Conservation (phyloP, 2,797 vertebrate species). For the Mormyrus hasselquistii region DNA sequence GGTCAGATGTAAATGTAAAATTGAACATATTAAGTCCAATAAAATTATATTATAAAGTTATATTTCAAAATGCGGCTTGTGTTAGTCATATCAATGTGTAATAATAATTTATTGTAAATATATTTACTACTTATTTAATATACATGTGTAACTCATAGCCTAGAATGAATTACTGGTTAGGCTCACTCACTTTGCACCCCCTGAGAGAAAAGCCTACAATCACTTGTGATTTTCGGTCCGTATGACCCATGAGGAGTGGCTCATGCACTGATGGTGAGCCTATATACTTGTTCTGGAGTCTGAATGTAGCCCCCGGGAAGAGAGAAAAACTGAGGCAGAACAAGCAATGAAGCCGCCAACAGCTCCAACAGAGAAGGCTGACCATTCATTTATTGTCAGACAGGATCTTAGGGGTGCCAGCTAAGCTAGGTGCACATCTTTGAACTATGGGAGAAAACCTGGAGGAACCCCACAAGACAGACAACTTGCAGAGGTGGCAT, state of each 20-base stretch:
- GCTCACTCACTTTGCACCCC: too few species aligned
- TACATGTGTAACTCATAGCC: too few species aligned
- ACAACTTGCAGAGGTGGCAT: background rate
- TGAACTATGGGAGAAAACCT: background rate
- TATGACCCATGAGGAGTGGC: background rate
- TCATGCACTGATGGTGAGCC: background rate
- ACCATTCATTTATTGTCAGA: background rate
- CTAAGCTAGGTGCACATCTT: background rate
- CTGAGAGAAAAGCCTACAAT: too few species aligned
- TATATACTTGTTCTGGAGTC: background rate
- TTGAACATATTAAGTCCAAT: too few species aligned
- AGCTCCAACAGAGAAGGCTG: background rate
- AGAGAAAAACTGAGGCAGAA: background rate
- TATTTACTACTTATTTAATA: too few species aligned
- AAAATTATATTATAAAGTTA: too few species aligned
- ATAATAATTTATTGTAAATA: too few species aligned
- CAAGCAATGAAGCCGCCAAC: background rate
- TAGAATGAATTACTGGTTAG: too few species aligned
- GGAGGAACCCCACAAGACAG: background rate
- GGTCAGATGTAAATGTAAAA: too few species aligned
- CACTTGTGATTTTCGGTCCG: background rate
- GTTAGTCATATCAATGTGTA: too few species aligned
- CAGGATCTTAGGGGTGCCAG: background rate
- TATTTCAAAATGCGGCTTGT: too few species aligned
- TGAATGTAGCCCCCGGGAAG: background rate